Evolutionary conservation across 2,888 invertebrate species (phyloP), one percentile per base, ranked within the genome.

Genomic region (Eulithis testata): DNA sequence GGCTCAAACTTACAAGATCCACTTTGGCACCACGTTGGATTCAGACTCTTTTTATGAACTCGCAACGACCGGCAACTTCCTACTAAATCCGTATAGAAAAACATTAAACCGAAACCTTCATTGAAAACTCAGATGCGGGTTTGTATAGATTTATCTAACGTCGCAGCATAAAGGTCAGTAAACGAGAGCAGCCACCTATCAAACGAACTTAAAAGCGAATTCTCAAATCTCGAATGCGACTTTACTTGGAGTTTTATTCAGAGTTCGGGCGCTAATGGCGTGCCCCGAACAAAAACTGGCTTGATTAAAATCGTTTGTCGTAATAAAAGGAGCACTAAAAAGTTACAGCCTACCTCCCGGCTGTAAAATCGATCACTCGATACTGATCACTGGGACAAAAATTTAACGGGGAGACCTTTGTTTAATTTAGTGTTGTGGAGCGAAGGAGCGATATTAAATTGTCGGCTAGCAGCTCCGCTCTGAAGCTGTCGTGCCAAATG

Each of bases 241-340:
- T 88, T 83, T 82, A 88, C 82, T 87, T 85, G 75, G 80, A 86
- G 90, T 89, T 90, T 89, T 89, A 91, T 90, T 88, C 84, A 81
- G 77, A 86, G 84, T 85, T 83, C 76, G 78, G 80, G 87, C 88
- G 89, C 88, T 91, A 91, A 91, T 89, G 86, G 89, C 86, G 84
- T 82, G 85, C 82, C 78, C 78, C 80, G 88, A 89, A 90, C 89
- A 91, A 92, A 92, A 91, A 91, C 88, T 88, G 87, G 87, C 90
- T 93, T 91, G 92, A 93, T 93, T 92, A 93, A 93, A 92, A 92
- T 90, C 93, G 91, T 92, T 91, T 91, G 92, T 91, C 87, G 92
- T 91, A 93, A 93, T 92, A 91, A 92, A 93, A 91, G 84, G 79
- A 86, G 88, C 80, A 89, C 86, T 93, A 92, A 92, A 93, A 92